phyloP scores from a whole-genome alignment of 2,797 vertebrate genomes.

The Rhyacichthys aspro region DNA sequence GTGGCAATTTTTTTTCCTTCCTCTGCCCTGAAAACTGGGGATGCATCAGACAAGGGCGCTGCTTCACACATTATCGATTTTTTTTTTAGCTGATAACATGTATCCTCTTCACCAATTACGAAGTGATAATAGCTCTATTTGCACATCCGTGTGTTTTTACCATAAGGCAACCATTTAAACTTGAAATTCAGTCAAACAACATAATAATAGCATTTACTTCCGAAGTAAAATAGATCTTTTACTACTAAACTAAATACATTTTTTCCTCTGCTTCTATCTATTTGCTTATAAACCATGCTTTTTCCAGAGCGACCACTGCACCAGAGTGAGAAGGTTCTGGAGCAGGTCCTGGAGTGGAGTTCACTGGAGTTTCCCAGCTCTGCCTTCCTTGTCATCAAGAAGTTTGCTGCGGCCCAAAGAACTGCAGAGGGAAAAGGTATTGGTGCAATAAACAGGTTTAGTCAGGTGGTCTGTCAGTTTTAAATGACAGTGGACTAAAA shows the following conservation, averaged over 20 bases:
- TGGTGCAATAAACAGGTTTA: too few relatives aligned
- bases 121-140: conserved; percentile 83
- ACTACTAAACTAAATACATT: too few relatives aligned
- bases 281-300: too few relatives aligned
- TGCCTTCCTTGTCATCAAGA: conserved; percentile 91
- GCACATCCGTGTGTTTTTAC: too few relatives aligned
- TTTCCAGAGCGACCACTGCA: conserved; percentile 90
- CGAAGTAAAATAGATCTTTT: too few relatives aligned
- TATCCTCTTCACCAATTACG: conserved; percentile 77
- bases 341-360: conserved; percentile 94
- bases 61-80: conserved; percentile 58
- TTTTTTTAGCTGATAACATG: conserved; percentile 66
- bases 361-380: conserved; percentile 86
- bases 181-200: too few relatives aligned
- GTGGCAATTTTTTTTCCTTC: conserved; percentile 64
- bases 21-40: conserved; percentile 66
- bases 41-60: conserved; percentile 62
- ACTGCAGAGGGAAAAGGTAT: conserved; percentile 63
- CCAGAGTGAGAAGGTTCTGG: conserved; percentile 91
- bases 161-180: too few relatives aligned
- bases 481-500: too few relatives aligned
- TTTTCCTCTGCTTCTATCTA: not conserved
- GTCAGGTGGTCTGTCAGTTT: too few relatives aligned
- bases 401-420: conserved; percentile 73
- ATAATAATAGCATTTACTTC: too few relatives aligned